Conservation (phyloP, 2,888 invertebrate genomes). For the Lycocerus yunnanus region DNA sequence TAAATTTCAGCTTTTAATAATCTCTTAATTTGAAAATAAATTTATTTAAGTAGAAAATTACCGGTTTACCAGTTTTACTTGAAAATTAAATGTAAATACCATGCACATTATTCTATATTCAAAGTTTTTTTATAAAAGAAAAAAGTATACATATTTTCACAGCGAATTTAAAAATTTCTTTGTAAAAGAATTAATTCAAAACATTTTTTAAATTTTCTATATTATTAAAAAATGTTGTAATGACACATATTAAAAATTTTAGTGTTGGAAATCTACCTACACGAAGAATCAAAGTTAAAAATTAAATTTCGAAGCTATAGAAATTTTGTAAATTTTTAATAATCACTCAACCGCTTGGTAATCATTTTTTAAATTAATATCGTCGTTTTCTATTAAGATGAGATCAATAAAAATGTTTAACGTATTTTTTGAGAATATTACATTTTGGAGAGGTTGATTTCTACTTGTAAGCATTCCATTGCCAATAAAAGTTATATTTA, state of each 20-base stretch:
- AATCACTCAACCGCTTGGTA: background rate
- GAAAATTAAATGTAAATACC: background rate
- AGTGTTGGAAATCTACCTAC: background rate
- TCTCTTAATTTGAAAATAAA: background rate
- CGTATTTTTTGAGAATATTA: background rate
- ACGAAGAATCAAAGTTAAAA: background rate
- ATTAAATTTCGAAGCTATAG: background rate
- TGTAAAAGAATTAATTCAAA: background rate
- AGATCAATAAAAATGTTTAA: background rate
- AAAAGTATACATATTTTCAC: background rate
- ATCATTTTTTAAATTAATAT: background rate
- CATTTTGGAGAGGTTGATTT: background rate
- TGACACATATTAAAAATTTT: background rate
- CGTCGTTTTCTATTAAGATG: background rate
- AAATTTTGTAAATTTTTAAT: background rate
- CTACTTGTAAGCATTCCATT: background rate
- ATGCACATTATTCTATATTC: background rate
- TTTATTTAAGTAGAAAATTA: background rate
- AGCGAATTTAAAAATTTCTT: background rate
- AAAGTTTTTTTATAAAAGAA: background rate
- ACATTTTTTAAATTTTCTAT: background rate
- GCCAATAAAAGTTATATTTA: background rate
- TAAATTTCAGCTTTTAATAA: background rate
- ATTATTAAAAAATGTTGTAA: background rate
- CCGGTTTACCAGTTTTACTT: background rate